Evolutionary conservation across 2,888 invertebrate species (phyloP).

Genomic region (Polyommatus iphigenia): DNA sequence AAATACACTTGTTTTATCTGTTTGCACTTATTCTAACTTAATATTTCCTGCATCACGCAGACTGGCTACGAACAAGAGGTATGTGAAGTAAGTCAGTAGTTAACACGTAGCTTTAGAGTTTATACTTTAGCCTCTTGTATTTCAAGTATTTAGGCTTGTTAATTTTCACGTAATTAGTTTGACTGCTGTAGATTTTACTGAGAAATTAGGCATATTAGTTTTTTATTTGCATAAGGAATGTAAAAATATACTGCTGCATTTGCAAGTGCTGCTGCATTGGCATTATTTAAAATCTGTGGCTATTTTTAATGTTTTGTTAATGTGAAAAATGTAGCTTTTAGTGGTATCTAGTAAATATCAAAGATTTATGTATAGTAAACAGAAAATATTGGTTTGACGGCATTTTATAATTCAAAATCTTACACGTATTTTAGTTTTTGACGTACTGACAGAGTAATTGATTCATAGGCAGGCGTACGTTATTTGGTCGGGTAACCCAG

Average conservation of each 20-base stretch:
- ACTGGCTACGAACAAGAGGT: conserved; percentile 24
- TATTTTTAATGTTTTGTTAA: not conserved
- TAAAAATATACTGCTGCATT: conserved; percentile 21
- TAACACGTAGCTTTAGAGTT: not conserved
- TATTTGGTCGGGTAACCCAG: no score
- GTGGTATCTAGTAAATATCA: not conserved
- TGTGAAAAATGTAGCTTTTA: no score
- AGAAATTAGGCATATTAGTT: not conserved
- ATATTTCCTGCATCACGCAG: conserved; percentile 26
- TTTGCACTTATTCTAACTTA: conserved; percentile 6
- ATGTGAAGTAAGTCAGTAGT: not conserved
- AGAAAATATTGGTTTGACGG: not conserved
- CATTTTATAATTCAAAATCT: not conserved
- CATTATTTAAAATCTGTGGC: no score
- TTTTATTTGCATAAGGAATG: not conserved
- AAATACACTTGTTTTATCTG: not conserved
- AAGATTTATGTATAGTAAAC: not conserved
- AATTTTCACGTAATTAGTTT: not conserved
- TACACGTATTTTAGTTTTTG: not conserved
- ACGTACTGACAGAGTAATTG: not conserved
- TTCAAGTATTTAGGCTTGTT: not conserved
- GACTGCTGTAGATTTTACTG: not conserved
- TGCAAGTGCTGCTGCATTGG: no score
- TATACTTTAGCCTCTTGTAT: not conserved
- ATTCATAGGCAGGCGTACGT: not conserved